Conservation (phyloP, 2,888 invertebrate species). For the Cephus spinipes region DNA sequence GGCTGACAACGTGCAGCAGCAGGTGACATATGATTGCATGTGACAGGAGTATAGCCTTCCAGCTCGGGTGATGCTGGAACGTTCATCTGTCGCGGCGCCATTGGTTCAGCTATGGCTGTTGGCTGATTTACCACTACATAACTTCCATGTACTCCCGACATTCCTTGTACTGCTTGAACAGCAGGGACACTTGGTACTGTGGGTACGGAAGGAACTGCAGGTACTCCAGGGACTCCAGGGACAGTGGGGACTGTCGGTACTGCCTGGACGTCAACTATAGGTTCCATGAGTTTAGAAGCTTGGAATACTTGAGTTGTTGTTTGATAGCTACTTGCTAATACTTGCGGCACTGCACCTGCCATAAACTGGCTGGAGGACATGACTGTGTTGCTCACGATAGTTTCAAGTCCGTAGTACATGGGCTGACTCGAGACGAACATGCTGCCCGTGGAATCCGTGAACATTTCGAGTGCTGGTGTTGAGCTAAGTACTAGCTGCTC, state of each 20-base stretch:
- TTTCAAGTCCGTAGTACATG: slow-evolving; percentile 86
- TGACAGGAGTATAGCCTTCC: slow-evolving; percentile 36
- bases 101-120: slow-evolving; percentile 40
- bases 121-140: slow-evolving; percentile 58
- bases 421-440: slow-evolving; percentile 74
- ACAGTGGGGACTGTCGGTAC: slow-evolving; percentile 59
- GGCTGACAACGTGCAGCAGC: slow-evolving; percentile 33
- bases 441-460: slow-evolving; percentile 69
- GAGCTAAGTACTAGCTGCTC: slow-evolving; percentile 75
- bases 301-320: slow-evolving; percentile 88
- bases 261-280: slow-evolving; percentile 80
- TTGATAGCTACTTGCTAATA: slow-evolving; percentile 85
- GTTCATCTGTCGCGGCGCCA: slow-evolving; percentile 26
- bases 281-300: slow-evolving; percentile 83
- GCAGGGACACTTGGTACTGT: slow-evolving; percentile 47
- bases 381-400: slow-evolving; percentile 88
- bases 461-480: slow-evolving; percentile 74
- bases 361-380: slow-evolving; percentile 92
- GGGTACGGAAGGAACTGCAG: slow-evolving; percentile 47
- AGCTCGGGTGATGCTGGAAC: slow-evolving; percentile 21
- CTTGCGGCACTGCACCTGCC: slow-evolving; percentile 83
- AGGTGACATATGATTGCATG: slow-evolving; percentile 42
- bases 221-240: slow-evolving; percentile 44
- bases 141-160: slow-evolving; percentile 48
- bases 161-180: slow-evolving; percentile 46